Conservation (phyloP, 2,113 vertebrate species). For the Proteles cristata region DNA sequence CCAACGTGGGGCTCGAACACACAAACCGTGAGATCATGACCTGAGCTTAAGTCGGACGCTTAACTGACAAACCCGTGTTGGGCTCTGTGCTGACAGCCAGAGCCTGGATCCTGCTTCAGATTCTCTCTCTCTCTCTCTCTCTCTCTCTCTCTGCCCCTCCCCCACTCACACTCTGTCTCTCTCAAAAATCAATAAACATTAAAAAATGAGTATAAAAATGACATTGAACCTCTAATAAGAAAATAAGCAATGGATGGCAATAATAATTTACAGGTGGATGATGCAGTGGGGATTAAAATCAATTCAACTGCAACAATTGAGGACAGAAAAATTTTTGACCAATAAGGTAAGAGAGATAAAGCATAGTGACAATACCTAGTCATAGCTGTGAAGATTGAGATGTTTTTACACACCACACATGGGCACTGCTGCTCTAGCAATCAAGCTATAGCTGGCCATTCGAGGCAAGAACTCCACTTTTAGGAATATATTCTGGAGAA, state of each 20-base stretch:
- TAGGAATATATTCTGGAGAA: constrained; percentile 12
- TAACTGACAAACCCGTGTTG: too few species aligned
- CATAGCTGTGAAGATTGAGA: not conserved
- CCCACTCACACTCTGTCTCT: too few species aligned
- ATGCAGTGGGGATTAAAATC: not conserved
- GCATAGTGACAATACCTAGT: not conserved
- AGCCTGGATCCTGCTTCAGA: too few species aligned
- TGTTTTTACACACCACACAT: not conserved
- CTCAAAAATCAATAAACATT: too few species aligned
- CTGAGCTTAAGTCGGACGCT: too few species aligned
- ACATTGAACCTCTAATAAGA: not conserved
- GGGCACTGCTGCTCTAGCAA: not conserved
- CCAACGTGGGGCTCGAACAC: too few species aligned
- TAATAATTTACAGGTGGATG: not conserved
- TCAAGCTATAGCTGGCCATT: not conserved
- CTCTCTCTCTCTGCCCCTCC: too few species aligned
- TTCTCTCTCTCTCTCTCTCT: too few species aligned
- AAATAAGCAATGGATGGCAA: not conserved
- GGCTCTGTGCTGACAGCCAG: too few species aligned
- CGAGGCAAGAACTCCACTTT: not conserved
- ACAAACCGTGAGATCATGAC: too few species aligned
- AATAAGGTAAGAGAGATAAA: not conserved
- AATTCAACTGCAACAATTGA: not conserved
- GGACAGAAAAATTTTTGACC: not conserved
- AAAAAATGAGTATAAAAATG: not conserved